Evolutionary conservation across 2,113 vertebrate species (phyloP).

Genomic region (Percina caprodes): DNA sequence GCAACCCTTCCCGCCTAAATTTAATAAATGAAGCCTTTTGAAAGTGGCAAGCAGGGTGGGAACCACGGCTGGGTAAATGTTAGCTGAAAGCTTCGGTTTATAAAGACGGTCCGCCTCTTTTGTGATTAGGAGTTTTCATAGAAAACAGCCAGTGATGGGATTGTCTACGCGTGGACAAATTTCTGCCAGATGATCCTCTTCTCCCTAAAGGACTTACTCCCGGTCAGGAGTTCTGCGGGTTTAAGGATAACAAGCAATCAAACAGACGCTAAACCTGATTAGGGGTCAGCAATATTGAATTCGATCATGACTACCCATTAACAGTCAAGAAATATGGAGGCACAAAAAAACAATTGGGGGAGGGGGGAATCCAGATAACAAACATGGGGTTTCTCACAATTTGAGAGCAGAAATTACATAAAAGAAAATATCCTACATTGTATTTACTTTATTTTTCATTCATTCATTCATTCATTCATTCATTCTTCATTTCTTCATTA

Average conservation of each 20-base stretch:
- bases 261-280: slow-evolving; percentile 52
- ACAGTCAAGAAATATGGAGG: slow-evolving; percentile 10
- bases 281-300: slow-evolving; percentile 42
- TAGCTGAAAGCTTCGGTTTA: slow-evolving; percentile 36
- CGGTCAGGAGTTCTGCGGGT: slow-evolving; percentile 21
- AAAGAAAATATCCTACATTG: too few species aligned
- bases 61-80: slow-evolving; percentile 41
- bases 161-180: slow-evolving; percentile 11
- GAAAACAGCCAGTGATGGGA: slow-evolving; percentile 43
- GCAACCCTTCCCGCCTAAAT: slow-evolving; percentile 37
- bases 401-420: background rate
- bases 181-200: slow-evolving; percentile 14
- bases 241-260: slow-evolving; percentile 54
- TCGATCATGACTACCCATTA: slow-evolving; percentile 38
- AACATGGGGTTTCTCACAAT: background rate
- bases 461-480: too few species aligned
- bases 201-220: slow-evolving; percentile 5
- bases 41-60: slow-evolving; percentile 34
- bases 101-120: background rate
- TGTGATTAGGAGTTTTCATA: slow-evolving; percentile 23
- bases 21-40: slow-evolving; percentile 45
- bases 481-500: too few species aligned
- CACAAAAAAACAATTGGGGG: background rate
- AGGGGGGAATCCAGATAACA: background rate
- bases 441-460: too few species aligned